A percentile compares a stretch with the other conserved stretches of the same genome.
Evolutionary conservation across 1,140 invertebrate genomes (phyloP).

Genomic region (Danaus melanippus): DNA sequence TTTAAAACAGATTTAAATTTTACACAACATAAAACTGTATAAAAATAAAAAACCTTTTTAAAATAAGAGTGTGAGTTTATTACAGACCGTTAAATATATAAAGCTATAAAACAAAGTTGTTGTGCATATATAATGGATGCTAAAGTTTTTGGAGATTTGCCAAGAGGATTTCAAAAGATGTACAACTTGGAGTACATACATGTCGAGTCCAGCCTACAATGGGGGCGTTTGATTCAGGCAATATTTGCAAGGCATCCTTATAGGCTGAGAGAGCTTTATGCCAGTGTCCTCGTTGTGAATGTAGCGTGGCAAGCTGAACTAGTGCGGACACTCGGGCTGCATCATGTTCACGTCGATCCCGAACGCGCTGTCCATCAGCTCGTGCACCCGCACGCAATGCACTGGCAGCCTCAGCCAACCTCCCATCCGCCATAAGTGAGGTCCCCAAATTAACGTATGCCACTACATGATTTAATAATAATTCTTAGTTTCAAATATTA

Average conservation of each 20-base stretch:
- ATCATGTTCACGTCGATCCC: constrained; percentile 92
- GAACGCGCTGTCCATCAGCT: constrained; percentile 88
- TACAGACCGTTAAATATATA: too few relatives aligned
- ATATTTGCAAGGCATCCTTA: constrained; percentile 85
- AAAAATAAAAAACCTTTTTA: too few relatives aligned
- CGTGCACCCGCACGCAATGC: constrained; percentile 86
- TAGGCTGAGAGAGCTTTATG: constrained; percentile 92
- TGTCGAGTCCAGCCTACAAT: constrained; percentile 60
- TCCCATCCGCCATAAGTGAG: constrained; percentile 85
- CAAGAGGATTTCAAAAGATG: constrained; percentile 11
- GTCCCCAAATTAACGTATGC: constrained; percentile 96
- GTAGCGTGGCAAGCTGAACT: constrained; percentile 91
- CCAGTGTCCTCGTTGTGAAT: constrained; percentile 88
- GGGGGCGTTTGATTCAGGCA: constrained; percentile 74
- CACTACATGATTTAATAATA: constrained; percentile 73
- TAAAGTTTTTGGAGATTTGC: constrained; percentile 16
- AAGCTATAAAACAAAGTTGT: too few relatives aligned
- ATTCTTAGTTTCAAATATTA: too few relatives aligned
- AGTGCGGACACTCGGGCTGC: constrained; percentile 91
- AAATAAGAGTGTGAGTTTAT: too few relatives aligned
- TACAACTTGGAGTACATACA: constrained; percentile 31
- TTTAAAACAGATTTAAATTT: too few relatives aligned
- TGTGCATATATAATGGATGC: constrained; percentile 10
- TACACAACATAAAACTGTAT: too few relatives aligned
- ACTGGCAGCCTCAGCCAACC: constrained; percentile 86